Evolutionary conservation across 2,888 invertebrate genomes (phyloP), one percentile per base, ranked within the genome.

Genomic region (Crematogaster levior): DNA sequence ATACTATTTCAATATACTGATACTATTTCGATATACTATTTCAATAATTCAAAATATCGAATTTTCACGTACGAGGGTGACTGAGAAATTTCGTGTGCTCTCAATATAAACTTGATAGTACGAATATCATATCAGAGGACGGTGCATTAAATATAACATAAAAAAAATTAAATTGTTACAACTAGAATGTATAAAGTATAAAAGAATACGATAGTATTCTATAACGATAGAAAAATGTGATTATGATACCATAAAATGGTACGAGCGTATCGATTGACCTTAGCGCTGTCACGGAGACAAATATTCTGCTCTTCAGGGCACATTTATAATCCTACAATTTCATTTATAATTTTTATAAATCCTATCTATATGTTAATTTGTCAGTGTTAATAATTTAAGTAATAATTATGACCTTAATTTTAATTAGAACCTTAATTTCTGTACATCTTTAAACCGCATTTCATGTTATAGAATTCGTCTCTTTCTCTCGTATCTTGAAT

Each of bases 31-130:
- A 18, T 12, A 30, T n/a, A 48, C 30, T 53, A 51, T 75, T 75
- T 68, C 53, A 30, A 77, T 43, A 68, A 68, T 68, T n/a, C 4
- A 66, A 18, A 53, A 34, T 53, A 77, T 24, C 21, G 30, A 53
- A 27, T 40, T 53, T 21, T 66, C 18, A 1, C 40, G 21, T 15
- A 15, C 7, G 24, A 37, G 18, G 21, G 1, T 9, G 10, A 24
- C 15, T 37, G 30, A 24, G 24, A 66, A 40, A 53, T 77, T 68
- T 68, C 30, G 40, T 18, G 21, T 18, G 34, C n/a, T 18, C 24
- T 46, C 34, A 7, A n/a, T 63, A 48, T 53, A 48, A 37, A 74
- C 12, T 63, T 21, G 12, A 21, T 46, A 34, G 18, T 24, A 37
- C 10, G 51, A 46, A 30, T 15, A 15, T 43, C 30, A 27, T 60